Conservation (phyloP, 2,797 vertebrate genomes). For the Cetoscarus ocellatus region DNA sequence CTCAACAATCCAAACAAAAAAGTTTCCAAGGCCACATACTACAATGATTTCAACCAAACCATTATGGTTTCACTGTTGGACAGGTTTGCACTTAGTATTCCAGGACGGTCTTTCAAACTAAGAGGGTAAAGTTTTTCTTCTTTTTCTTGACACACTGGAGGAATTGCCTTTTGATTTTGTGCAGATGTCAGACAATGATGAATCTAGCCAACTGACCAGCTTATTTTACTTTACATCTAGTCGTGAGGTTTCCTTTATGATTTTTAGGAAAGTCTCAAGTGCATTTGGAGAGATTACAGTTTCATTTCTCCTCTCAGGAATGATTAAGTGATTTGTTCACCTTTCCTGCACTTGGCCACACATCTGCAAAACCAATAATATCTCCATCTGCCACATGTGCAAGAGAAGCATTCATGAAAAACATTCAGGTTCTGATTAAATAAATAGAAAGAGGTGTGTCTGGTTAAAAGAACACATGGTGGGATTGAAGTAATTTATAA, state of each 20-base stretch:
- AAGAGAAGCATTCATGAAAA: not conserved
- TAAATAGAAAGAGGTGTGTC: not conserved
- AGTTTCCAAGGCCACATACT: too few species aligned
- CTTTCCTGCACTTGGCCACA: not conserved
- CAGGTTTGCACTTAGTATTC: too few species aligned
- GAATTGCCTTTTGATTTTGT: not conserved
- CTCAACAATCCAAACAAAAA: too few species aligned
- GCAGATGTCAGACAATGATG: too few species aligned
- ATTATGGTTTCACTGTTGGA: too few species aligned
- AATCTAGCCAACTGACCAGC: too few species aligned
- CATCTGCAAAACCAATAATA: not conserved
- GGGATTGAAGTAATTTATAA: too few species aligned
- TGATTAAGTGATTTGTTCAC: not conserved
- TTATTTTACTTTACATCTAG: too few species aligned
- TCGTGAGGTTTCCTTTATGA: too few species aligned
- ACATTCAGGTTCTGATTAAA: not conserved
- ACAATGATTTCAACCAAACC: too few species aligned
- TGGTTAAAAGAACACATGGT: too few species aligned
- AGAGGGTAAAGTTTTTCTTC: not conserved
- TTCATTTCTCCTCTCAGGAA: not conserved
- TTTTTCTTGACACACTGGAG: not conserved
- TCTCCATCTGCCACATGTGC: not conserved
- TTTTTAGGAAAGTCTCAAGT: not conserved
- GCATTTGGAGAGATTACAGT: not conserved
- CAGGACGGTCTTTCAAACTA: too few species aligned